A percentile compares a stretch with the other conserved stretches of the same genome.
phyloP scores from a whole-genome alignment of 2,113 vertebrate genomes.

The Calyptommatus sinebrachiatus region DNA sequence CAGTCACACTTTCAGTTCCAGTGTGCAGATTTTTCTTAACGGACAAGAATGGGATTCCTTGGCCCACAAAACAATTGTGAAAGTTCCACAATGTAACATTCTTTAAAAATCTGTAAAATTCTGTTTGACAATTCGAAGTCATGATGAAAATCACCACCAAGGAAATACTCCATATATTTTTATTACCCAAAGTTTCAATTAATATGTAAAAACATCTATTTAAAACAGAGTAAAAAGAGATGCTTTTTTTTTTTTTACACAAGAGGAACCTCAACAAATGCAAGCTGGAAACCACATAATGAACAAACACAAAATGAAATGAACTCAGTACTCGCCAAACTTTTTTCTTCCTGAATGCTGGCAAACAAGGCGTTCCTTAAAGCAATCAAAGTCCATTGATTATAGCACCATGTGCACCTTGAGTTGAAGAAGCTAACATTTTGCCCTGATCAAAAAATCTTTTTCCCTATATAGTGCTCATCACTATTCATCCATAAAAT shows the following conservation, averaged over 20 bases:
- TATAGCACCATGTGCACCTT: too few species aligned
- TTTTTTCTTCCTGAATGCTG: too few species aligned
- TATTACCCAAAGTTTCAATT: background rate
- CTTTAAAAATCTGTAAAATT: background rate
- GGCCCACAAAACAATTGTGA: background rate
- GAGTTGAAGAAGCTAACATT: background rate
- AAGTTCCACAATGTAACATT: background rate
- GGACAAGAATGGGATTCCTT: background rate
- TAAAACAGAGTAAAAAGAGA: background rate
- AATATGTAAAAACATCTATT: conserved; percentile 10
- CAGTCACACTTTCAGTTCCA: background rate
- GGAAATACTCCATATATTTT: background rate
- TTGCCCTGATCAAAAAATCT: background rate
- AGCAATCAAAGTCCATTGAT: background rate
- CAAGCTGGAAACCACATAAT: conserved; percentile 1
- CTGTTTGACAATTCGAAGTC: background rate
- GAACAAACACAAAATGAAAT: background rate
- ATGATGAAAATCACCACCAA: background rate
- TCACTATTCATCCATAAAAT: background rate
- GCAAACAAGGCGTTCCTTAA: too few species aligned
- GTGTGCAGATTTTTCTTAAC: background rate
- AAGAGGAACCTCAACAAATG: background rate
- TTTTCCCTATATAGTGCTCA: background rate
- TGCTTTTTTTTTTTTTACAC: background rate
- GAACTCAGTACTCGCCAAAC: too few species aligned